Evolutionary conservation across 2,888 invertebrate species (phyloP).

Genomic region (Harpagoxenus sublaevis): DNA sequence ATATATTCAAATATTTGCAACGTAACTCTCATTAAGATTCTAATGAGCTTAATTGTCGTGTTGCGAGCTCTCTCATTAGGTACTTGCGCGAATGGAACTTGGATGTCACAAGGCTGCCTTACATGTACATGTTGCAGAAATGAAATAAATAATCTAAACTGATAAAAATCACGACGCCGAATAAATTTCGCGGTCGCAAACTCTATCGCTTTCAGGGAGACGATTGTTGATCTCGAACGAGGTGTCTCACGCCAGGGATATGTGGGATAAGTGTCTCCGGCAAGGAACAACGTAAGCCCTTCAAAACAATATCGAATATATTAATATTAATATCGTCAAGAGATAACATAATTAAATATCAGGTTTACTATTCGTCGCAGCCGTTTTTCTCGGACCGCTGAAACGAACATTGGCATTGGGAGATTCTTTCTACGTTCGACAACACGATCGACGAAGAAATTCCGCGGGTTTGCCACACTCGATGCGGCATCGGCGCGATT

Average conservation of each 20-base stretch:
- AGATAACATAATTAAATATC: constrained; percentile 82
- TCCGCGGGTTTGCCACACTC: constrained; percentile 58
- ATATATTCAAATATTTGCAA: constrained; percentile 11
- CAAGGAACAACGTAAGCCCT: constrained; percentile 57
- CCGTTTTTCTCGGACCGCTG: constrained; percentile 53
- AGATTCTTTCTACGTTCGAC: constrained; percentile 51
- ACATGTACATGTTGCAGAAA: not conserved
- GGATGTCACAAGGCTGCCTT: constrained; percentile 41
- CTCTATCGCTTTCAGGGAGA: not conserved
- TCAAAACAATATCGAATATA: constrained; percentile 83
- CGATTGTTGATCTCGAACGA: not conserved
- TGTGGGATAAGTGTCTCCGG: constrained; percentile 6
- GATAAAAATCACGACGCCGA: not conserved
- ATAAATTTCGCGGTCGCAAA: not conserved
- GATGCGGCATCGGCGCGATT: constrained; percentile 34
- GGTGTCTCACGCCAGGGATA: not conserved
- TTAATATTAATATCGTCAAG: constrained; percentile 81
- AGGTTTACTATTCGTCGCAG: constrained; percentile 76
- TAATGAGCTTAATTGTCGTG: not conserved
- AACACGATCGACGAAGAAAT: constrained; percentile 49
- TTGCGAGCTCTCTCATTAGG: not conserved
- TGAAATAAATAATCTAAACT: constrained; percentile 9
- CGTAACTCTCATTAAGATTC: constrained; percentile 9
- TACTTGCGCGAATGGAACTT: constrained; percentile 1
- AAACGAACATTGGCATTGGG: constrained; percentile 48